phyloP scores from a whole-genome alignment of 2,888 invertebrate species.

The Ennomos quercinarius region DNA sequence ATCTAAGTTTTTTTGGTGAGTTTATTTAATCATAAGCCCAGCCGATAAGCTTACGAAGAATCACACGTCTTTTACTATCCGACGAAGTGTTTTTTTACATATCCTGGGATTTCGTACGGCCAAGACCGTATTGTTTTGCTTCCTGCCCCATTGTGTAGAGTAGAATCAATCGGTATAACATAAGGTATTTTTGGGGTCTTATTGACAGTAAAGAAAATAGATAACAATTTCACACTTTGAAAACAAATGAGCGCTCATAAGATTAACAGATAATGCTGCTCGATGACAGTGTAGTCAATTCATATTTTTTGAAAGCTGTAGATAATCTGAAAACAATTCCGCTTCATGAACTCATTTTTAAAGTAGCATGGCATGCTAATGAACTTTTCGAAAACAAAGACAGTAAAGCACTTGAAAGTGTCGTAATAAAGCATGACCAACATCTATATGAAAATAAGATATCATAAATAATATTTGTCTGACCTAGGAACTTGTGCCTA shows the following conservation, averaged over 20 bases:
- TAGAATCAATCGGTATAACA: slow-evolving; percentile 1
- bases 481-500: slow-evolving; percentile 45
- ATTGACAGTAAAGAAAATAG: slow-evolving; percentile 6
- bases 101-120: slow-evolving; percentile 39
- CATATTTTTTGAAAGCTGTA: slow-evolving; percentile 1
- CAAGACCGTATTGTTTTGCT: slow-evolving; percentile 12
- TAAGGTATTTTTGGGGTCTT: slow-evolving; percentile 2
- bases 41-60: slow-evolving; percentile 51
- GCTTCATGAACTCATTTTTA: slow-evolving; percentile 15
- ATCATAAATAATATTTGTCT: slow-evolving; percentile 46
- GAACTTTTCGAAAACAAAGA: slow-evolving; percentile 12
- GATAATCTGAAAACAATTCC: slow-evolving; percentile 7
- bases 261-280: slow-evolving; percentile 11
- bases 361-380: slow-evolving; percentile 9
- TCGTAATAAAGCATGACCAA: slow-evolving; percentile 19
- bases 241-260: slow-evolving; percentile 19
- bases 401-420: slow-evolving; percentile 8
- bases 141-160: slow-evolving; percentile 5
- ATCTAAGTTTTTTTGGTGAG: slow-evolving; percentile 17
- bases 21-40: slow-evolving; percentile 19
- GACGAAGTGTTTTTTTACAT: slow-evolving; percentile 3
- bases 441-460: slow-evolving; percentile 62
- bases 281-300: slow-evolving; percentile 5
- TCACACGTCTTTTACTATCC: slow-evolving; percentile 44
- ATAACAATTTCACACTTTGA: slow-evolving; percentile 6